Evolutionary conservation across 2,797 vertebrate genomes (phyloP).

Genomic region (Moxostoma hubbsi): DNA sequence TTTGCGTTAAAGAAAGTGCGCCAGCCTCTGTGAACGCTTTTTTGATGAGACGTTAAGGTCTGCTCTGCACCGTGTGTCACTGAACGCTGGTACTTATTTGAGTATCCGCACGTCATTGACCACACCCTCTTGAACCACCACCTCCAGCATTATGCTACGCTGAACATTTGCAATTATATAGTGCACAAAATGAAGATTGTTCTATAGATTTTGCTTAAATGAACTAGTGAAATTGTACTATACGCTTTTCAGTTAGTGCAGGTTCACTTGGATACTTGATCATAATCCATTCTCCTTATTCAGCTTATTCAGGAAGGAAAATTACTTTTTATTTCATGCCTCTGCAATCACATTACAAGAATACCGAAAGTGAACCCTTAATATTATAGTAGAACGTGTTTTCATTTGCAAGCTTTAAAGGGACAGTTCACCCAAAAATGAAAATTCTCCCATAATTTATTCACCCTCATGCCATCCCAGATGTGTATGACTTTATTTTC

Average conservation of each 20-base stretch:
- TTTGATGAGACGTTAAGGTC: not conserved
- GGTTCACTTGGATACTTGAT: not conserved
- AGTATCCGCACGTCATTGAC: conserved; percentile 23
- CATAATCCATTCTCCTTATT: too few relatives aligned
- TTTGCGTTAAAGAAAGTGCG: not conserved
- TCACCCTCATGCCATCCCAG: too few relatives aligned
- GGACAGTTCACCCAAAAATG: too few relatives aligned
- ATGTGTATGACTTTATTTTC: too few relatives aligned
- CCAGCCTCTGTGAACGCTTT: not conserved
- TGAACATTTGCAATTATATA: not conserved
- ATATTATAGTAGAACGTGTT: too few relatives aligned
- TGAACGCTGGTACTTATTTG: conserved; percentile 35
- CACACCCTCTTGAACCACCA: conserved; percentile 36
- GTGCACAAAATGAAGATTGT: not conserved
- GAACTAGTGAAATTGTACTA: not conserved
- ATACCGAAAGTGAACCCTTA: too few relatives aligned
- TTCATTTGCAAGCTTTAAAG: too few relatives aligned
- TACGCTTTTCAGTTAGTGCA: not conserved
- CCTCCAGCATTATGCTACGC: not conserved
- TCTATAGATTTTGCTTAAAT: not conserved
- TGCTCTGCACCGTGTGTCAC: conserved; percentile 23
- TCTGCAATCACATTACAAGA: too few relatives aligned
- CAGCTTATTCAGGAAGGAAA: too few relatives aligned
- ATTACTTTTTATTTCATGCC: too few relatives aligned
- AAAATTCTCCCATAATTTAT: too few relatives aligned